phyloP scores from a whole-genome alignment of 2,113 vertebrate genomes.

The Hydrolagus affinis region DNA sequence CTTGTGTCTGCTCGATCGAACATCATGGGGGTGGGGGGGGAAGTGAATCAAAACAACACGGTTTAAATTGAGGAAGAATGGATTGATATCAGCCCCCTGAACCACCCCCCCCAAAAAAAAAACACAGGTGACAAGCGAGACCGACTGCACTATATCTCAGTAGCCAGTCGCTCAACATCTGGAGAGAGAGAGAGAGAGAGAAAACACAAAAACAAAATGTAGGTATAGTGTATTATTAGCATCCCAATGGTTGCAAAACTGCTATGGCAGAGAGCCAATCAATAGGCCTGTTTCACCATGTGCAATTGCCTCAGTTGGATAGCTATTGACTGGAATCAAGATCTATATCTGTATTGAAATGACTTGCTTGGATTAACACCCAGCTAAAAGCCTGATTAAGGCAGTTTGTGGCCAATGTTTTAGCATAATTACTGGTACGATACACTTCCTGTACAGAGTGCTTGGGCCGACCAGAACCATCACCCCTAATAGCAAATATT shows the following conservation, averaged over 20 bases:
- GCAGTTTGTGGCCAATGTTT: conserved; percentile 29
- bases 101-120: too few relatives aligned
- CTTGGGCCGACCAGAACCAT: conserved; percentile 13
- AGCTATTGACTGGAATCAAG: conserved; percentile 33
- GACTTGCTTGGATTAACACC: conserved; percentile 33
- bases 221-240: conserved; percentile 12
- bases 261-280: conserved; percentile 24
- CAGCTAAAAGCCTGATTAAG: conserved; percentile 33
- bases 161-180: background rate
- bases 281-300: conserved; percentile 27
- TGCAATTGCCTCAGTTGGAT: conserved; percentile 32
- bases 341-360: conserved; percentile 33
- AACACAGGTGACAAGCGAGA: too few relatives aligned
- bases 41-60: background rate
- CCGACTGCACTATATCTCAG: background rate
- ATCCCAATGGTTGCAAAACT: conserved; percentile 18
- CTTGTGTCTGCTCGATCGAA: background rate
- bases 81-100: background rate
- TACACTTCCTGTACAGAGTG: conserved; percentile 29
- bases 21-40: too few relatives aligned
- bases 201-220: conserved; percentile 3
- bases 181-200: too few relatives aligned
- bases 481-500: conserved; percentile 62
- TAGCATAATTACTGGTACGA: conserved; percentile 32
- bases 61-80: background rate